Percentiles rank a stretch among this genome's conserved stretches.
phyloP scores from a whole-genome alignment of 2,888 invertebrate genomes.

The Ceramica pisi region DNA sequence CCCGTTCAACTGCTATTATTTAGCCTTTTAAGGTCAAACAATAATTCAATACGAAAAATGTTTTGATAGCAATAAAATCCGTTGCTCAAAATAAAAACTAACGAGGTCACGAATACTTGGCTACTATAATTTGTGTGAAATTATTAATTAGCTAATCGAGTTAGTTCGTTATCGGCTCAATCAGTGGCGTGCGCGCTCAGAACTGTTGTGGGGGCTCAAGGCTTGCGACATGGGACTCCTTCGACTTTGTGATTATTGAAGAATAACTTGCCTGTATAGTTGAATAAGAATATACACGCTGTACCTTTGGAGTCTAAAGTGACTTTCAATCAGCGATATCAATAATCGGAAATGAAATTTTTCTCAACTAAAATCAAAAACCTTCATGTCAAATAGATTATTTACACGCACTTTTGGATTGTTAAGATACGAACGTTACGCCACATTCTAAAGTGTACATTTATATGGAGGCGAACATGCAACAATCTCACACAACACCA shows the following conservation, averaged over 20 bases:
- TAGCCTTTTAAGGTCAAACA: slow-evolving; percentile 46
- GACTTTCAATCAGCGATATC: not conserved
- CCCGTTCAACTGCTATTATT: not conserved
- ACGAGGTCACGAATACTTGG: slow-evolving; percentile 66
- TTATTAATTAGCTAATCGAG: slow-evolving; percentile 85
- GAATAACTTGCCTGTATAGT: not conserved
- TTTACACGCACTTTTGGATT: too few species aligned
- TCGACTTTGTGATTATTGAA: slow-evolving; percentile 7
- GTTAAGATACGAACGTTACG: too few species aligned
- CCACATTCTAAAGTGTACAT: too few species aligned
- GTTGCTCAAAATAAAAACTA: slow-evolving; percentile 53
- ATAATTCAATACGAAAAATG: slow-evolving; percentile 58
- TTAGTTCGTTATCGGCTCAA: slow-evolving; percentile 72
- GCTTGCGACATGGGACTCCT: slow-evolving; percentile 16
- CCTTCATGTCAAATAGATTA: too few species aligned
- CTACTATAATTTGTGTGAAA: slow-evolving; percentile 86
- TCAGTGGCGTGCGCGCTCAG: slow-evolving; percentile 62
- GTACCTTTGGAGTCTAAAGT: not conserved
- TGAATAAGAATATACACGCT: not conserved
- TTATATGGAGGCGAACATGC: too few species aligned
- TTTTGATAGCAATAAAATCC: slow-evolving; percentile 55
- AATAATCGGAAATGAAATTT: too few species aligned
- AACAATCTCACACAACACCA: too few species aligned
- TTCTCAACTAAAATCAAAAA: too few species aligned
- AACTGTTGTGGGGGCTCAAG: slow-evolving; percentile 28